Evolutionary conservation across 2,797 vertebrate species (phyloP), one percentile per base, ranked within the genome.

Genomic region (Macropus fuliginosus): DNA sequence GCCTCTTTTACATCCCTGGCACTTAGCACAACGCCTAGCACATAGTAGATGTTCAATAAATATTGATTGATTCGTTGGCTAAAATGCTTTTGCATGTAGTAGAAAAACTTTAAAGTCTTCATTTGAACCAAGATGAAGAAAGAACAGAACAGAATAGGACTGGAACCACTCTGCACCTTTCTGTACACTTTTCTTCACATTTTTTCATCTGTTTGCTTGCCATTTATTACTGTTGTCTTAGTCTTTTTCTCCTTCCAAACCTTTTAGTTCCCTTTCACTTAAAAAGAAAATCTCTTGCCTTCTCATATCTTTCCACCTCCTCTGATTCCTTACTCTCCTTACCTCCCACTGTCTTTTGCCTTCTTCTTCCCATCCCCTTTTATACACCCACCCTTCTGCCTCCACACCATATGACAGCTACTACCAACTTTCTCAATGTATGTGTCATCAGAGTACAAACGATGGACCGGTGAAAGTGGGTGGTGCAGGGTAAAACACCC

Each of bases 401-500:
- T 91, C 95, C 95, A 34, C 54, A 92, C 29, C 74, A 81, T 81
- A 81, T 81, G 74, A 40, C 8, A 81, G 46, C 74, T 91, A 54
- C 91, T 74, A 94, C 29, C 55, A 96, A 55, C 89, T 96, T 95
- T 97, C 94, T 96, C 62, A 93, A 9, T 92, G 24, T 57, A 21
- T 92, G 6, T 92, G 91, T 91, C 92, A 57, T 89, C 52, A 52
- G 18, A 91, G 62, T 93, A 92, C 50, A 91, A 54, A 89, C 91
- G 92, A 93, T 56, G 92, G 93, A 91, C 93, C 93, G 94, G 59
- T 95, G 59, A 95, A 0, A 40, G 10, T 94, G 29, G 54, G 54
- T 95, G 92, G 31, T 94, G 1, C 94, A 62, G 91, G 81, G 10
- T 54, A 94, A 97, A 18, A n/a, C 28, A 52, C 95, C 52, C 50